These are phyloP conservation scores for Picus viridis DNA, from an alignment of 2,797 vertebrate genomes.

Conservation along the genomic window DNA sequence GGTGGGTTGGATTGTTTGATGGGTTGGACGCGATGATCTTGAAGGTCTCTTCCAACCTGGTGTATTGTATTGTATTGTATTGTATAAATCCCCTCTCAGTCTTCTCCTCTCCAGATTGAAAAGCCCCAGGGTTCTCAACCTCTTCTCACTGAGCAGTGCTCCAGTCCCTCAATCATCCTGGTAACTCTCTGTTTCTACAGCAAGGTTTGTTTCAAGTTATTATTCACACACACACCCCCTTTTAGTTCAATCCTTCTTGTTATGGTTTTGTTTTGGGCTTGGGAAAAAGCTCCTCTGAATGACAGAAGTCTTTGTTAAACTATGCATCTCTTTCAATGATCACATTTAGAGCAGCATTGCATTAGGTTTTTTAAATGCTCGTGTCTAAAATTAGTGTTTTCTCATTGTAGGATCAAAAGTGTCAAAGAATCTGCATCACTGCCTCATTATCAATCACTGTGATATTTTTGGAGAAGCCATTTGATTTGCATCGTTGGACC, in stretches of 20 bases:
- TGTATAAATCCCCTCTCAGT: too few species aligned
- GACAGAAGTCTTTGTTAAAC: neutral
- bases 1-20: too few species aligned
- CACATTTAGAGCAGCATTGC: neutral
- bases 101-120: too few species aligned
- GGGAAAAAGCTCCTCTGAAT: neutral
- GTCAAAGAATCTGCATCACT: conserved; percentile 48
- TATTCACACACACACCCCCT: accelerated
- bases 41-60: too few species aligned
- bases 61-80: too few species aligned
- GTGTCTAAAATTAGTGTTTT: conserved; percentile 17
- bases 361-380: neutral
- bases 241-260: neutral
- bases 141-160: too few species aligned
- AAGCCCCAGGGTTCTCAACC: too few species aligned
- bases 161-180: too few species aligned
- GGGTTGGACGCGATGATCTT: too few species aligned
- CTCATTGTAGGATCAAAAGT: conserved; percentile 58
- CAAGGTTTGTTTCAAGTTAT: neutral
- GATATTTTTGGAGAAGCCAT: conserved; percentile 56
- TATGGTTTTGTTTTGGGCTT: neutral
- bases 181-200: neutral
- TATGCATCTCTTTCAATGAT: neutral
- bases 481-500: conserved; percentile 59
- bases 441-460: conserved; percentile 59